Percentiles rank a stretch among this genome's conserved stretches.
Conservation (phyloP, 2,797 vertebrate species). For the Eurystomus glaucurus region DNA sequence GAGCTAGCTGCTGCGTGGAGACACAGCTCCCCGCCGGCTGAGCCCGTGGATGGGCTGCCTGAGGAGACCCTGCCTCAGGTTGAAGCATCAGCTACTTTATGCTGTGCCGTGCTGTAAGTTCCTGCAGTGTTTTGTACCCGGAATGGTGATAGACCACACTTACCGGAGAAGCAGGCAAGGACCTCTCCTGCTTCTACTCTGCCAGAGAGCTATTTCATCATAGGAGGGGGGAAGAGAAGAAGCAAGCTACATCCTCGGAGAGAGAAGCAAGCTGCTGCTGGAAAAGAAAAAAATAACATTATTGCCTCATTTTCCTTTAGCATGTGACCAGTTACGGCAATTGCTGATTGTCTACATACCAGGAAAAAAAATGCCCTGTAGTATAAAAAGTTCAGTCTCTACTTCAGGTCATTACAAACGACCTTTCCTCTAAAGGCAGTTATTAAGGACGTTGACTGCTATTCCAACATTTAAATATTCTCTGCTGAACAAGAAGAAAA, state of each 20-base stretch:
- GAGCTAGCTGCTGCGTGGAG: conserved; percentile 19
- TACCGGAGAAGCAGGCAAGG: background rate
- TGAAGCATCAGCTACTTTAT: background rate
- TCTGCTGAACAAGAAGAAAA: conserved; percentile 41
- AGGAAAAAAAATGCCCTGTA: conserved; percentile 29
- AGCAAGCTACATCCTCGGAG: background rate
- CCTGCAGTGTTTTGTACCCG: accelerated
- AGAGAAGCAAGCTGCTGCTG: conserved; percentile 46
- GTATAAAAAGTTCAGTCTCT: conserved; percentile 51
- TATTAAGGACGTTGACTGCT: background rate
- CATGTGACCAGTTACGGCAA: conserved; percentile 69
- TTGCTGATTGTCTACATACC: conserved; percentile 62
- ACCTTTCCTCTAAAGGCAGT: conserved; percentile 40
- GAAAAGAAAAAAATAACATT: background rate
- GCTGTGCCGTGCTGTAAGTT: accelerated
- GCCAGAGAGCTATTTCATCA: background rate
- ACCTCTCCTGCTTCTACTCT: background rate
- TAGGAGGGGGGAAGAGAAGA: conserved; percentile 35
- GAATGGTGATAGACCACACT: accelerated
- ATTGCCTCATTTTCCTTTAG: conserved; percentile 65
- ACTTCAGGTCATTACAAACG: conserved; percentile 50
- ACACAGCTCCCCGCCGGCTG: background rate
- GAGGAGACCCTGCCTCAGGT: background rate
- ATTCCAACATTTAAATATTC: background rate
- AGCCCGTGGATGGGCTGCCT: background rate